Conservation (phyloP, 2,888 invertebrate genomes). For the Drosophila paramelanica region DNA sequence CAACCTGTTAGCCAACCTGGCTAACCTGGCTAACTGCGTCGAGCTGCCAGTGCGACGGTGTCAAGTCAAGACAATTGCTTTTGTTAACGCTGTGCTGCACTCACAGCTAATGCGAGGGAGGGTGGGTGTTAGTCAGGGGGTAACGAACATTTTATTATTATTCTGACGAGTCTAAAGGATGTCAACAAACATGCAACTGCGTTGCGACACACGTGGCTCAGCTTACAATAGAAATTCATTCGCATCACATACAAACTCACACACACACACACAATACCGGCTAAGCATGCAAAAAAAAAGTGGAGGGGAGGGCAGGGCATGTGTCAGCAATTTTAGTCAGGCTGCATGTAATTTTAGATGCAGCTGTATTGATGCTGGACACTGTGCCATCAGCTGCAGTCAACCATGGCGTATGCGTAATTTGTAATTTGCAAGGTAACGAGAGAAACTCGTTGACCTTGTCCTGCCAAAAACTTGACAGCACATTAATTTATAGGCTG, state of each 20-base stretch:
- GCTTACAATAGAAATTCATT: slow-evolving; percentile 60
- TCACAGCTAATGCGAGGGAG: neutral
- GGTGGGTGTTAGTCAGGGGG: neutral
- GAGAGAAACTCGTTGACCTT: slow-evolving; percentile 18
- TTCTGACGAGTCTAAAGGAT: slow-evolving; percentile 63
- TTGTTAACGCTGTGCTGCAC: slow-evolving; percentile 47
- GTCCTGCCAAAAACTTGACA: neutral
- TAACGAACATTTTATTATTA: slow-evolving; percentile 63
- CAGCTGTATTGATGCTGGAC: slow-evolving; percentile 26
- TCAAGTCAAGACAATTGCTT: slow-evolving; percentile 70
- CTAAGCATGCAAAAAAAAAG: neutral
- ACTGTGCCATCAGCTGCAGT: slow-evolving; percentile 61
- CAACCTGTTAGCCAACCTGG: slow-evolving; percentile 19
- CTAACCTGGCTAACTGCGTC: slow-evolving; percentile 19
- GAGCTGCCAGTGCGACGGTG: slow-evolving; percentile 41
- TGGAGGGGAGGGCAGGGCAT: slow-evolving; percentile 25
- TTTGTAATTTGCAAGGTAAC: slow-evolving; percentile 46
- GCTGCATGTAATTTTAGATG: slow-evolving; percentile 63
- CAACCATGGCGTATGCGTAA: slow-evolving; percentile 57
- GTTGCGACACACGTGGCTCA: slow-evolving; percentile 43
- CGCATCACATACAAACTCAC: slow-evolving; percentile 24
- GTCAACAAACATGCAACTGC: slow-evolving; percentile 70
- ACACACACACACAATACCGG: neutral
- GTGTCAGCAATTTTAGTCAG: slow-evolving; percentile 51
- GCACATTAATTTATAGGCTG: slow-evolving; percentile 53